Evolutionary conservation across 2,888 invertebrate genomes (phyloP).

Genomic region (Eupithecia subfuscata): DNA sequence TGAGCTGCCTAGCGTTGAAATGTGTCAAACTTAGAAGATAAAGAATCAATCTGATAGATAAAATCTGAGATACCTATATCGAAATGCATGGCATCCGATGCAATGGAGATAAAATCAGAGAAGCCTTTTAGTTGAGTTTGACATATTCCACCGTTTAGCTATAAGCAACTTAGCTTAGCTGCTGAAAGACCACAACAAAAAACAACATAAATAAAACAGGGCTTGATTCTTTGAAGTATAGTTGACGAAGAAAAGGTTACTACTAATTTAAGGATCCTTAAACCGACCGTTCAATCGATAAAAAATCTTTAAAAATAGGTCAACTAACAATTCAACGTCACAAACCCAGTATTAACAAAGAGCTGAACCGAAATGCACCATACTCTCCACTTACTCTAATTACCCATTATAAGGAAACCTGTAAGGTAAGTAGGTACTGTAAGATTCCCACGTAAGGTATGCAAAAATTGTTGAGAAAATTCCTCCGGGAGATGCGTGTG

Average conservation of each 20-base stretch:
- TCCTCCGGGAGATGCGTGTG: constrained; percentile 68
- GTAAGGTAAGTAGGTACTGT: constrained; percentile 53
- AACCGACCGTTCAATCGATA: background rate
- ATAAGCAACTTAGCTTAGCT: background rate
- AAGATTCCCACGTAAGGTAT: constrained; percentile 79
- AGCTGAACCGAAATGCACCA: constrained; percentile 53
- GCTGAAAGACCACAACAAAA: too few species aligned
- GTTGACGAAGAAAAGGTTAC: background rate
- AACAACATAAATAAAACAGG: too few species aligned
- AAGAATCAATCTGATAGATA: background rate
- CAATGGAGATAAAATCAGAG: too few species aligned
- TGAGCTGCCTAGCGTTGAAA: background rate
- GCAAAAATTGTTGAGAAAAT: constrained; percentile 83
- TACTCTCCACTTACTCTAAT: constrained; percentile 64
- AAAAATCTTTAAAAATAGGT: constrained; percentile 3
- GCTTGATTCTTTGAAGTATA: too few species aligned
- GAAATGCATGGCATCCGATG: background rate
- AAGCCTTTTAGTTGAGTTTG: too few species aligned
- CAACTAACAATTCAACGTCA: background rate
- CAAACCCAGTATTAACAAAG: constrained; percentile 6
- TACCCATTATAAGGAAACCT: constrained; percentile 54
- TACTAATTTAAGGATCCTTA: background rate
- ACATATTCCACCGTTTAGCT: too few species aligned
- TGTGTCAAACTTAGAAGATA: background rate
- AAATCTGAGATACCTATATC: background rate